phyloP scores from a whole-genome alignment of 2,888 invertebrate genomes.

The Rhagophthalmus giganteus region DNA sequence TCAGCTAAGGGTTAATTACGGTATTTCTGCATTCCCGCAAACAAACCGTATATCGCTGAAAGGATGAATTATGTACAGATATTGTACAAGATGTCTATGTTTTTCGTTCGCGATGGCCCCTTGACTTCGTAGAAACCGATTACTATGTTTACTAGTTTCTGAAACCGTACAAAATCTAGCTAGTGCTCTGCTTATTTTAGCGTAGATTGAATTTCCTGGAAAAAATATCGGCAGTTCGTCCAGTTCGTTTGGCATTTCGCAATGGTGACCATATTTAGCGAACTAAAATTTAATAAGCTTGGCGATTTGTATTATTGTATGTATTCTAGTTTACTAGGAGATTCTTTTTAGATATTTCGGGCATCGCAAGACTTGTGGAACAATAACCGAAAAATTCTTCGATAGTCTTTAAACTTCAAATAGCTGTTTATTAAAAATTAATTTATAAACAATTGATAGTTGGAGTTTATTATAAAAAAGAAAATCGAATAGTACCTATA shows the following conservation, averaged over 20 bases:
- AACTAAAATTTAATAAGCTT: slow-evolving; percentile 22
- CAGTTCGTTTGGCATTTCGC: slow-evolving; percentile 29
- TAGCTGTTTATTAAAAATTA: too few relatives aligned
- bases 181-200: slow-evolving; percentile 15
- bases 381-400: too few relatives aligned
- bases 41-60: slow-evolving; percentile 50
- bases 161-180: slow-evolving; percentile 43
- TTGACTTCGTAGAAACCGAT: slow-evolving; percentile 47
- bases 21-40: too few relatives aligned
- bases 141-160: slow-evolving; percentile 44
- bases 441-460: too few relatives aligned
- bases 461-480: too few relatives aligned
- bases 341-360: too few relatives aligned
- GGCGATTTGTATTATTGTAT: too few relatives aligned
- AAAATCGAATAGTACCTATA: too few relatives aligned
- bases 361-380: too few relatives aligned
- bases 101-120: slow-evolving; percentile 50
- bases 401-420: too few relatives aligned
- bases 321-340: too few relatives aligned
- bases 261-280: slow-evolving; percentile 30
- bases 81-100: slow-evolving; percentile 44
- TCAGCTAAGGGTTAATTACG: too few relatives aligned
- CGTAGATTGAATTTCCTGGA: slow-evolving; percentile 6
- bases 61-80: slow-evolving; percentile 52
- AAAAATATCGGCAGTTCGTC: slow-evolving; percentile 23